Evolutionary conservation across 2,888 invertebrate genomes (phyloP), one percentile per base, ranked within the genome.

Genomic region (Microdon myrmicae): DNA sequence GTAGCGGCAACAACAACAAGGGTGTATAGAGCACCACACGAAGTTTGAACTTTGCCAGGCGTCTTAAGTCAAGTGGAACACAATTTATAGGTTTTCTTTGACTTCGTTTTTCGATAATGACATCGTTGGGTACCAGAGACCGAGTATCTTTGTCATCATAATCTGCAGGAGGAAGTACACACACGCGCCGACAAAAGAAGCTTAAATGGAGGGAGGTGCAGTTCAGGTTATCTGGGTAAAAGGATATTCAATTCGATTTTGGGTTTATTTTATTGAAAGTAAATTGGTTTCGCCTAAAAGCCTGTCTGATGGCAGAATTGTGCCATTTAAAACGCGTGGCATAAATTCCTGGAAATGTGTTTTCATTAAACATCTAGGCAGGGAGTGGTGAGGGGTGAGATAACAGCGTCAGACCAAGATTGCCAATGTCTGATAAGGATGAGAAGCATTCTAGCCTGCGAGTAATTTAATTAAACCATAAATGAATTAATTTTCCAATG

Each of bases 211-310:
- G 16, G 10, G 9, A 34, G 23, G 34, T 26, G 4, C 13, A 5
- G 9, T 12, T 39, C 6, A 10, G 37, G 25, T 44, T 54, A 19
- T 54, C 23, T 25, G 37, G 23, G 48, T 25, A 37, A 49, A 61
- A 56, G 55, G 61, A 61, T 61, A 61, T 61, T 61, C 56, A 61
- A 61, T 61, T 61, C 49, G 44, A 61, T 56, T 61, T n/a, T n/a
- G 44, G 35, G 56, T 55, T 56, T 61, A 61, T 56, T 61, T 56
- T 44, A 45, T 56, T 61, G 56, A 56, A 61, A 61, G 61, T 61
- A 61, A 61, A 55, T 56, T 49, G 28, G 39, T 49, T 55, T 34
- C 28, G 16, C 9, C 31, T 44, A 20, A 45, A 29, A 29, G 43
- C 29, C 23, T n/a, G 47, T 34, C 53, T n/a, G 35, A 37, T 47